These are phyloP conservation scores for Dermochelys coriacea DNA, from an alignment of 2,797 vertebrate genomes.

Conservation along the genomic window DNA sequence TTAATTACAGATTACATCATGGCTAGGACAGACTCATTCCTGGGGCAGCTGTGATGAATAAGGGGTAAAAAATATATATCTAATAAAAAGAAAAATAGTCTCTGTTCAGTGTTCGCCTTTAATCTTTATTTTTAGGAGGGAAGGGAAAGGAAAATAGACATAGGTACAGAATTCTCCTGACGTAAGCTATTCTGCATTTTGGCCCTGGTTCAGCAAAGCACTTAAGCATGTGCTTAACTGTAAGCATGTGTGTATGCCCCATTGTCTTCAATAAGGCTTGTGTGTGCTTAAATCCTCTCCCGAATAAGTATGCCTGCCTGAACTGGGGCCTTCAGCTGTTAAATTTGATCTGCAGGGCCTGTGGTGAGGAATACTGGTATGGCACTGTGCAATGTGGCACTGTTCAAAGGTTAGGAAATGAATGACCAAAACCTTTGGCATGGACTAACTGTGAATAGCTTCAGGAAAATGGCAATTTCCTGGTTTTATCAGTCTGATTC, in stretches of 20 bases:
- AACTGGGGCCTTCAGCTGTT: background rate
- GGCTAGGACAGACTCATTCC: constrained; percentile 67
- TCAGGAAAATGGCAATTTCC: background rate
- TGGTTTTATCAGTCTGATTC: background rate
- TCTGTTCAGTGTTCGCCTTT: constrained; percentile 61
- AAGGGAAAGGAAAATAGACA: background rate
- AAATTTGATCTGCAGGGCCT: background rate
- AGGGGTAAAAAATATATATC: constrained; percentile 70
- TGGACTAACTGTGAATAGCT: background rate
- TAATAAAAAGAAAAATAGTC: constrained; percentile 61
- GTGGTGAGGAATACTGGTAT: background rate
- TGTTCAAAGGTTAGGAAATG: background rate
- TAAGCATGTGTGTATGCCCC: background rate
- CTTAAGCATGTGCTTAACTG: background rate
- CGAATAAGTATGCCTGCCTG: background rate
- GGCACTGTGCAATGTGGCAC: background rate
- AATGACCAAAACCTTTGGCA: background rate
- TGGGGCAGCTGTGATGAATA: constrained; percentile 65
- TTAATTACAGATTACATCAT: constrained; percentile 78
- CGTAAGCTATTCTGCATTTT: background rate
- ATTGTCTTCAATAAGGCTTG: background rate
- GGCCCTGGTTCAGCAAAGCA: background rate
- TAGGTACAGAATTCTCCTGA: background rate
- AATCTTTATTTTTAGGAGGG: constrained; percentile 34
- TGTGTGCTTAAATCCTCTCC: background rate